These are phyloP conservation scores for Hylaea fasciaria DNA, from an alignment of 2,888 invertebrate species.

Conservation along the genomic window DNA sequence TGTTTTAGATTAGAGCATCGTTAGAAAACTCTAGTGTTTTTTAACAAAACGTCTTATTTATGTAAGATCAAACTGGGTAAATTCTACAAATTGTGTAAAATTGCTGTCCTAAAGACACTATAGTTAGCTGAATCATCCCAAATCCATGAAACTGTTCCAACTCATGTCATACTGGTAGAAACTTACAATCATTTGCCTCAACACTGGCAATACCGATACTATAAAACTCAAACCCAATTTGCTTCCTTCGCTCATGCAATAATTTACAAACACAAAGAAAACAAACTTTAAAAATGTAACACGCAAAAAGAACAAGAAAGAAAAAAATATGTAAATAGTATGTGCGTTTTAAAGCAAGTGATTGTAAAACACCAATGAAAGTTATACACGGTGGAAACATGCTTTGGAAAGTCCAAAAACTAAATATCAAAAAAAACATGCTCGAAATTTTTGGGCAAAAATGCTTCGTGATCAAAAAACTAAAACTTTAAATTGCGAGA, in stretches of 20 bases:
- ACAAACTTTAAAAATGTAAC: slow-evolving; percentile 48
- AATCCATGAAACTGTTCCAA: slow-evolving; percentile 19
- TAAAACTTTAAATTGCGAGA: slow-evolving; percentile 44
- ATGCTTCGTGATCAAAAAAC: slow-evolving; percentile 44
- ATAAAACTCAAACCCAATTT: slow-evolving; percentile 30
- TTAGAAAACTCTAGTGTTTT: too few species aligned
- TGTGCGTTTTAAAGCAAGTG: slow-evolving; percentile 66
- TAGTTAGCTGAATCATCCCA: neutral
- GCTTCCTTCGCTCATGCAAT: slow-evolving; percentile 53
- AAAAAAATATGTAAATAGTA: slow-evolving; percentile 37
- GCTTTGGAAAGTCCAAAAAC: slow-evolving; percentile 58
- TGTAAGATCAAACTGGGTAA: neutral
- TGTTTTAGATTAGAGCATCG: too few species aligned
- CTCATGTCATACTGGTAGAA: slow-evolving; percentile 27
- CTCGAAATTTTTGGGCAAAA: slow-evolving; percentile 46
- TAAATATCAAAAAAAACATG: slow-evolving; percentile 54
- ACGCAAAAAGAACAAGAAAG: slow-evolving; percentile 50
- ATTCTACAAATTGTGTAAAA: neutral
- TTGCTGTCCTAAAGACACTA: neutral
- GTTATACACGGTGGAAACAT: slow-evolving; percentile 71
- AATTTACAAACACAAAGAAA: slow-evolving; percentile 55
- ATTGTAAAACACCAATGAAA: slow-evolving; percentile 60
- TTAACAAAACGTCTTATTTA: too few species aligned
- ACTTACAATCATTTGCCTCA: slow-evolving; percentile 40
- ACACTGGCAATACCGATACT: slow-evolving; percentile 14